Percentiles rank a stretch among this genome's conserved stretches.
Conservation (phyloP, 2,113 vertebrate genomes). For the Struthidea cinerea region DNA sequence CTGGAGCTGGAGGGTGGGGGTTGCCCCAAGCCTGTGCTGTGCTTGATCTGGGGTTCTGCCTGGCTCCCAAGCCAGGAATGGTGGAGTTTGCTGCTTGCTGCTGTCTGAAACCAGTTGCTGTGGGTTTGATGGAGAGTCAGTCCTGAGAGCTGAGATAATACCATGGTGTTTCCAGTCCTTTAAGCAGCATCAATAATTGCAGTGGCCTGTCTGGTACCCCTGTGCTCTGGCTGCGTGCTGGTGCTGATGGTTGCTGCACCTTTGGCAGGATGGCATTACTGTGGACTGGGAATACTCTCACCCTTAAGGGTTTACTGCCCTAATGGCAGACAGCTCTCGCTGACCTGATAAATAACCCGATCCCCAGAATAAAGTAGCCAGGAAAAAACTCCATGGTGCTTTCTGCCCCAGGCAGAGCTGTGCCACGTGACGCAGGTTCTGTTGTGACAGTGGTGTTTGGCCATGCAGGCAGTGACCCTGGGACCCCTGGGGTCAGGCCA, state of each 20-base stretch:
- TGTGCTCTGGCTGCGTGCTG: background rate
- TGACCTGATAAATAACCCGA: background rate
- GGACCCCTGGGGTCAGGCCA: too few species aligned
- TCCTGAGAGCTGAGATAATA: background rate
- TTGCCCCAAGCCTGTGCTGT: background rate
- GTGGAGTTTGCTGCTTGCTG: background rate
- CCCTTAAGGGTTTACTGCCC: background rate
- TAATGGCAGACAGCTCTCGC: background rate
- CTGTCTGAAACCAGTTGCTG: background rate
- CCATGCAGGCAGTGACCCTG: background rate
- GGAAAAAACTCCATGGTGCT: background rate
- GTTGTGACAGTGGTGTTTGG: background rate
- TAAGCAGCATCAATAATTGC: background rate
- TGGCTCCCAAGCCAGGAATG: background rate
- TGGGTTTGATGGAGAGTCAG: background rate
- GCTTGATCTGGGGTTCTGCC: background rate
- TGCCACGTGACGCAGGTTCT: rapidly evolving
- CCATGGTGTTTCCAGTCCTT: background rate
- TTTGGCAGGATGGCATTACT: background rate
- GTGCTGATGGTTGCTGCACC: background rate
- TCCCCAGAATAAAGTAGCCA: background rate
- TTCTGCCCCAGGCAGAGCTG: background rate
- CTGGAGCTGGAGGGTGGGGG: background rate
- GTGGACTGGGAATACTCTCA: background rate
- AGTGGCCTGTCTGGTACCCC: background rate